These are phyloP conservation scores for Catamblyrhynchus diadema DNA, from an alignment of 2,797 vertebrate species.

Conservation along the genomic window DNA sequence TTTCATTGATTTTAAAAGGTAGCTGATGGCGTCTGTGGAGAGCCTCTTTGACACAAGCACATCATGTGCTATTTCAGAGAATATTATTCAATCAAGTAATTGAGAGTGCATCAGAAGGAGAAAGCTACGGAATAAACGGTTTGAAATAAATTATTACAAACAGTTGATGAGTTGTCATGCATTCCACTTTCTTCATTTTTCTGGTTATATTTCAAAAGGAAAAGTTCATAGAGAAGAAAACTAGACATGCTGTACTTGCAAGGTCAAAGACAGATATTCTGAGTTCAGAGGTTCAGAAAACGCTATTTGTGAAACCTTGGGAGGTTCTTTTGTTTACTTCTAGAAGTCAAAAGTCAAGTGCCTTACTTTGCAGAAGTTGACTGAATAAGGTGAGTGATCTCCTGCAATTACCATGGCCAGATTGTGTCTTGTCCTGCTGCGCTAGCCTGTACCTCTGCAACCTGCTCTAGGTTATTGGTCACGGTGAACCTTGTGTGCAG, in stretches of 20 bases:
- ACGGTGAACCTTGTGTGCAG: not conserved
- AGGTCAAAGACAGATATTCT: not conserved
- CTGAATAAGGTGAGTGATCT: not conserved
- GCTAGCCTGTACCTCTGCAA: not conserved
- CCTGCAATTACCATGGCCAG: not conserved
- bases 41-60: constrained; percentile 52
- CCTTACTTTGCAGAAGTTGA: not conserved
- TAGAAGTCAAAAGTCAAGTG: not conserved
- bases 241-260: not conserved
- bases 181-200: not conserved
- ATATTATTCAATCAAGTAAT: constrained; percentile 66
- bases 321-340: not conserved
- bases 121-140: not conserved
- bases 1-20: constrained; percentile 66
- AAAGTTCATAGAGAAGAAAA: not conserved
- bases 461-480: not conserved
- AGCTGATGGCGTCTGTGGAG: constrained; percentile 31
- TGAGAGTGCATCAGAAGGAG: constrained; percentile 43
- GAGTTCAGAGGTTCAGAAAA: not conserved
- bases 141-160: constrained; percentile 54
- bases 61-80: constrained; percentile 62
- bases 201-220: not conserved
- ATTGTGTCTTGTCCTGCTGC: not conserved
- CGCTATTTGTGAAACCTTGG: not conserved
- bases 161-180: constrained; percentile 21